Conservation (phyloP, 2,797 vertebrate genomes). For the Liasis olivaceus region DNA sequence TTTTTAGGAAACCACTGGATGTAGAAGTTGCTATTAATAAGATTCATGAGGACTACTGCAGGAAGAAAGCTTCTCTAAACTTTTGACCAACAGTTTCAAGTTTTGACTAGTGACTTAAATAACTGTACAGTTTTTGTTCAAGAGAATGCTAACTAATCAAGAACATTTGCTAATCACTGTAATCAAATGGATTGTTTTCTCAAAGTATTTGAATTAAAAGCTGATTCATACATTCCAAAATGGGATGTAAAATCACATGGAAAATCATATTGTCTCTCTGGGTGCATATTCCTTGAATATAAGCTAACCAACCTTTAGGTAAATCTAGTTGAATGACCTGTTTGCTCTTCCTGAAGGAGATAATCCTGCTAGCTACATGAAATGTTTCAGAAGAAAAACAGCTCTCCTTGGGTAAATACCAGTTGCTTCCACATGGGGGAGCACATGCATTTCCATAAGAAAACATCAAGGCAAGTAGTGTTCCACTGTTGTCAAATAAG, state of each 20-base stretch:
- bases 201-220: neutral
- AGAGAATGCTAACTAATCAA: neutral
- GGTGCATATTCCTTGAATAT: neutral
- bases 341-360: neutral
- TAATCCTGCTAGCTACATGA: neutral
- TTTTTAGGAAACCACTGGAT: neutral
- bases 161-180: neutral
- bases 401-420: neutral
- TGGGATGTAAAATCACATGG: neutral
- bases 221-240: neutral
- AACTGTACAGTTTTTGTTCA: neutral
- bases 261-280: neutral
- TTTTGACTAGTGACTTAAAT: neutral
- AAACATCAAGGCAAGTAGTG: neutral
- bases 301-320: neutral
- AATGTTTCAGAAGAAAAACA: neutral
- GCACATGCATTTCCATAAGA: neutral
- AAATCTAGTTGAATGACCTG: neutral
- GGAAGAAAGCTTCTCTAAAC: neutral
- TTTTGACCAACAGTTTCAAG: neutral
- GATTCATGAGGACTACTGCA: neutral
- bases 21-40: neutral
- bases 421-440: neutral
- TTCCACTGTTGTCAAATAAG: neutral
- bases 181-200: neutral